Conservation (phyloP, 2,888 invertebrate species). For the Mallateleia sp. region DNA sequence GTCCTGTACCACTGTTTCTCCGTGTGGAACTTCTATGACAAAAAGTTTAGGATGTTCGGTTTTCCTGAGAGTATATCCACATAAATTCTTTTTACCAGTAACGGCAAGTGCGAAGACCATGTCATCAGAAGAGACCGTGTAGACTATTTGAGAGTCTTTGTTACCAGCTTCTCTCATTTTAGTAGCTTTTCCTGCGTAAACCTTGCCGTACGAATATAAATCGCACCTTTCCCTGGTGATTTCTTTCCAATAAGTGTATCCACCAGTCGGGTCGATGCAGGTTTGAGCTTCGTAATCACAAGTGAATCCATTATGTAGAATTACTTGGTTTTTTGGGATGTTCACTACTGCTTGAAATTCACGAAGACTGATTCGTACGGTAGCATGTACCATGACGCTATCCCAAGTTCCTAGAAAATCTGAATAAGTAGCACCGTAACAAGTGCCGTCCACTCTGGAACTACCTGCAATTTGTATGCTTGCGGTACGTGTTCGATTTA, state of each 20-base stretch:
- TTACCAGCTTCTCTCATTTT: neutral
- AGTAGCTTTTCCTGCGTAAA: constrained; percentile 68
- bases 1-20: neutral
- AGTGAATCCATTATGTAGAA: too few species aligned
- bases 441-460: too few species aligned
- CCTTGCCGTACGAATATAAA: constrained; percentile 54
- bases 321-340: too few species aligned
- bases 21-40: constrained; percentile 18
- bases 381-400: too few species aligned
- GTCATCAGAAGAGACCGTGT: constrained; percentile 35
- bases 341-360: too few species aligned
- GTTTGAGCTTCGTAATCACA: constrained; percentile 37
- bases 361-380: too few species aligned
- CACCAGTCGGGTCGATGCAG: neutral
- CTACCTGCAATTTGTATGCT: too few species aligned
- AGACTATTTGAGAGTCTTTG: constrained; percentile 12
- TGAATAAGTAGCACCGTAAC: too few species aligned
- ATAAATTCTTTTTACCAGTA: neutral
- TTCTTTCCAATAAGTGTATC: neutral
- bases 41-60: constrained; percentile 65
- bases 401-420: too few species aligned
- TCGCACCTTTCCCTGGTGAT: constrained; percentile 25
- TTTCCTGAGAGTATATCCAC: constrained; percentile 13
- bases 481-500: neutral
- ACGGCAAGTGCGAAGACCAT: constrained; percentile 69